Percentiles rank a stretch among this genome's conserved stretches.
phyloP scores from a whole-genome alignment of 2,113 vertebrate genomes.

The Eurystomus gularis region DNA sequence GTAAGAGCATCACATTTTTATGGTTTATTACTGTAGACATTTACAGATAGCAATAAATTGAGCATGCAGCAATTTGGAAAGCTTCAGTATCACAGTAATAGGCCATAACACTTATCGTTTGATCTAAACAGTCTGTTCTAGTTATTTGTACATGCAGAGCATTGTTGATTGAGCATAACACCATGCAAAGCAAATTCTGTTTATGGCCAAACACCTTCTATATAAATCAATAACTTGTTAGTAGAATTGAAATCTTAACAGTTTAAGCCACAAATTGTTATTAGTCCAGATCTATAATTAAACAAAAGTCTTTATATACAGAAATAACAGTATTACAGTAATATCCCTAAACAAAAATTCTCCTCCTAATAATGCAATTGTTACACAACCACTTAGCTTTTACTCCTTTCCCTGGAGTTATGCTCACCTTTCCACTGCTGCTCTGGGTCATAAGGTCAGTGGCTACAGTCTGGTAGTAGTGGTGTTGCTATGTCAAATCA shows the following conservation, averaged over 20 bases:
- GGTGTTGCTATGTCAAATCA: not conserved
- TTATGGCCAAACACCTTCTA: not conserved
- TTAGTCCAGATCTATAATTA: not conserved
- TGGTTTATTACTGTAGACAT: not conserved
- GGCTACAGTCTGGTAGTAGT: not conserved
- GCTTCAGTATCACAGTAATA: not conserved
- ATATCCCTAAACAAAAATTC: not conserved
- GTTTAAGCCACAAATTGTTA: not conserved
- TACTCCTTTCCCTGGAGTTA: not conserved
- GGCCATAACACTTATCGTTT: not conserved
- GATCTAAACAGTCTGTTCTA: not conserved
- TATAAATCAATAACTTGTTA: not conserved
- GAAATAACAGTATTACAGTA: not conserved
- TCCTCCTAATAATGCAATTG: not conserved
- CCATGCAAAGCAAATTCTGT: not conserved
- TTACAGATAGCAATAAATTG: not conserved
- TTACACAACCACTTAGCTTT: not conserved
- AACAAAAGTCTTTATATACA: not conserved
- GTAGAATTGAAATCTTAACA: not conserved
- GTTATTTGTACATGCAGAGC: not conserved
- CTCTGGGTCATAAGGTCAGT: not conserved
- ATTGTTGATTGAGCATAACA: not conserved
- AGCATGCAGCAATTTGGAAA: not conserved
- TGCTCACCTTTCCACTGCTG: not conserved
- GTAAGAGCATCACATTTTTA: not conserved